Conservation (phyloP, 1,140 invertebrate genomes). For the Macrobrachium rosenbergii region DNA sequence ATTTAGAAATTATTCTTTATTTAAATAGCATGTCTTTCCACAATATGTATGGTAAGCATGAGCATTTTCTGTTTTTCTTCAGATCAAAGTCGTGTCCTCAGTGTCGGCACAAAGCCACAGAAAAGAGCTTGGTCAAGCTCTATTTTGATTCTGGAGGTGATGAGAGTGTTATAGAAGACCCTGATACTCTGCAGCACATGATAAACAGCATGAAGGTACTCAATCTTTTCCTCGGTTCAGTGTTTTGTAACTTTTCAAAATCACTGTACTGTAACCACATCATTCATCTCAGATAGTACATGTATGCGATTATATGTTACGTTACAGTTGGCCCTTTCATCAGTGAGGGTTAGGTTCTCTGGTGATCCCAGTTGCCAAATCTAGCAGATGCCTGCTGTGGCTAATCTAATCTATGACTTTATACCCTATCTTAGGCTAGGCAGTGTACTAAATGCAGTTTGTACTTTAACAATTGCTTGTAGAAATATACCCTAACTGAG, state of each 20-base stretch:
- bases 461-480: too few species aligned
- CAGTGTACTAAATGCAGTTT: too few species aligned
- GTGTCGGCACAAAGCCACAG: conserved; percentile 47
- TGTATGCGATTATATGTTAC: too few species aligned
- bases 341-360: too few species aligned
- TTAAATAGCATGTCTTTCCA: too few species aligned
- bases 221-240: not conserved
- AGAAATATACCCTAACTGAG: not conserved
- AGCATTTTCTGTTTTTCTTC: not conserved
- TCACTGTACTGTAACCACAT: too few species aligned
- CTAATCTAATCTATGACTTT: not conserved
- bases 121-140: conserved; percentile 40
- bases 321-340: too few species aligned
- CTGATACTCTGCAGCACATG: conserved; percentile 37
- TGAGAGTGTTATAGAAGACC: conserved; percentile 17
- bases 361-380: too few species aligned
- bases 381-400: not conserved
- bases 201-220: conserved; percentile 43
- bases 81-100: conserved; percentile 57
- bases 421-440: not conserved
- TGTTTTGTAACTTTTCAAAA: too few species aligned
- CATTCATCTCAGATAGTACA: too few species aligned
- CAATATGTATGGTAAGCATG: too few species aligned
- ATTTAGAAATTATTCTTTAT: too few species aligned
- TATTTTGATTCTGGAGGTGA: conserved; percentile 32